Evolutionary conservation across 2,888 invertebrate genomes (phyloP).

Genomic region (Exocentrus adspersus): DNA sequence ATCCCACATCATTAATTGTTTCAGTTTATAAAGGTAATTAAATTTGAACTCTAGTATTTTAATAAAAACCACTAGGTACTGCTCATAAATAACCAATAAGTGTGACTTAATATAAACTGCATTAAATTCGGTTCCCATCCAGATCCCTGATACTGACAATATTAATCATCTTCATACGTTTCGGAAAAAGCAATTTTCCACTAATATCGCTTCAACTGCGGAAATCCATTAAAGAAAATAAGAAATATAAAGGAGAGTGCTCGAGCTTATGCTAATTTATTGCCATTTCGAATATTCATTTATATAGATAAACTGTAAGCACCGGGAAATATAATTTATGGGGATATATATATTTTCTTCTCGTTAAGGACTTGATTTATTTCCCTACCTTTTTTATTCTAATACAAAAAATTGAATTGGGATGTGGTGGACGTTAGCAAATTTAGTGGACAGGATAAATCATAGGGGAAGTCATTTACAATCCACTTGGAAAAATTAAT

Average conservation of each 20-base stretch:
- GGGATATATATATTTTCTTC: slow-evolving; percentile 12
- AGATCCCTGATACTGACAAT: not conserved
- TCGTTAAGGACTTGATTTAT: slow-evolving; percentile 11
- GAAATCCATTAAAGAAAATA: not conserved
- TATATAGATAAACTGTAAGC: slow-evolving; percentile 2
- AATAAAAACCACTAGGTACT: too few relatives aligned
- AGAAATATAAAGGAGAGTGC: not conserved
- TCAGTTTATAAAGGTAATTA: too few relatives aligned
- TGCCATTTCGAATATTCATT: slow-evolving; percentile 12
- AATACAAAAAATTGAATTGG: not conserved
- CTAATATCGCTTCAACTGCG: not conserved
- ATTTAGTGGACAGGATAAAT: too few relatives aligned
- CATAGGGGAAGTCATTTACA: too few relatives aligned
- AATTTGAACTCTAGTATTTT: too few relatives aligned
- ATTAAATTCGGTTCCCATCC: not conserved
- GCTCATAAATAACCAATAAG: too few relatives aligned
- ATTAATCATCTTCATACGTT: not conserved
- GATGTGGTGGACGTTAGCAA: too few relatives aligned
- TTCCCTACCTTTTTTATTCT: not conserved
- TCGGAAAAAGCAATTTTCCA: not conserved
- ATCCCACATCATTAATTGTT: too few relatives aligned
- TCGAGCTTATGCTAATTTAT: slow-evolving; percentile 8
- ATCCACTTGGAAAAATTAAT: too few relatives aligned
- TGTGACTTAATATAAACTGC: too few relatives aligned
- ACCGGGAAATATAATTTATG: not conserved